phyloP scores from a whole-genome alignment of 2,888 invertebrate species.

The Protophormia terraenovae region DNA sequence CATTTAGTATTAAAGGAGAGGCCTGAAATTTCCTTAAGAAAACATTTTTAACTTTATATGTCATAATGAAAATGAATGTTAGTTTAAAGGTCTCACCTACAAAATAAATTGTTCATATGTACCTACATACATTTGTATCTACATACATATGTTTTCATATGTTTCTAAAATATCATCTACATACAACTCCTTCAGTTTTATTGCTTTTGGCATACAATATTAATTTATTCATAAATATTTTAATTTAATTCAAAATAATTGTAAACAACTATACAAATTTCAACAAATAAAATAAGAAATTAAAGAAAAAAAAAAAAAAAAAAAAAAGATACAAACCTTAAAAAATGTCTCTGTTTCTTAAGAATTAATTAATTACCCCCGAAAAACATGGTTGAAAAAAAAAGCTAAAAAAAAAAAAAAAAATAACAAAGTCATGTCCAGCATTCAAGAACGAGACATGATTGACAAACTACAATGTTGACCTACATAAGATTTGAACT shows the following conservation, averaged over 20 bases:
- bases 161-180: not conserved
- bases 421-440: slow-evolving; percentile 63
- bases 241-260: not conserved
- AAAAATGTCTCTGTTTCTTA: slow-evolving; percentile 61
- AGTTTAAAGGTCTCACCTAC: not conserved
- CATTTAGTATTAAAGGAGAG: not conserved
- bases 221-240: slow-evolving; percentile 41
- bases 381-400: slow-evolving; percentile 52
- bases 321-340: slow-evolving; percentile 40
- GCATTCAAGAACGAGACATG: slow-evolving; percentile 64
- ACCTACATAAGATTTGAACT: slow-evolving; percentile 54
- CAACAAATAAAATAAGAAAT: slow-evolving; percentile 28
- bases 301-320: not conserved
- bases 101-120: not conserved
- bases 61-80: not conserved
- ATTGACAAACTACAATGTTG: slow-evolving; percentile 68
- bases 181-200: not conserved
- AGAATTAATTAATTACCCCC: slow-evolving; percentile 64
- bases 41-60: not conserved
- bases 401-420: not conserved
- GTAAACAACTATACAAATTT: not conserved
- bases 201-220: not conserved
- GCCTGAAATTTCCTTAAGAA: not conserved
- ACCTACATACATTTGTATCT: not conserved
- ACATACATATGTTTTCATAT: not conserved